Conservation (phyloP, 1,140 invertebrate genomes). For the Tetragonula clypearis region DNA sequence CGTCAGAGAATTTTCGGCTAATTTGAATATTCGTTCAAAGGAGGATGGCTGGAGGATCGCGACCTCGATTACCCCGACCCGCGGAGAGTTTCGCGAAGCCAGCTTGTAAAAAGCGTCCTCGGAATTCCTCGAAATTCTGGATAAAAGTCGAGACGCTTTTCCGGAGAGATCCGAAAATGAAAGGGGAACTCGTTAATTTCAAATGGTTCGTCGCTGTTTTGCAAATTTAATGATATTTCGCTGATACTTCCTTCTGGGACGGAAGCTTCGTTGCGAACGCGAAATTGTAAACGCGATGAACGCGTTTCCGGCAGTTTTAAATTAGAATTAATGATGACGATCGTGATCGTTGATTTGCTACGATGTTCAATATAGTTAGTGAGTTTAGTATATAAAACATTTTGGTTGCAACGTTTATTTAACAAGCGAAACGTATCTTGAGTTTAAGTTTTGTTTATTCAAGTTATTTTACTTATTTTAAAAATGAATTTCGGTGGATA, state of each 20-base stretch:
- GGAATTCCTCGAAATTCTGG: background rate
- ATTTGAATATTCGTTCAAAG: constrained; percentile 1
- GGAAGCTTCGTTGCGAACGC: background rate
- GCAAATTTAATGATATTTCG: background rate
- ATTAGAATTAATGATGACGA: too few relatives aligned
- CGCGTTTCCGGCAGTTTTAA: too few relatives aligned
- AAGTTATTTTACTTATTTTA: too few relatives aligned
- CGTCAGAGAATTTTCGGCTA: background rate
- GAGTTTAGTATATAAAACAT: too few relatives aligned
- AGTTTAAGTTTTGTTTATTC: too few relatives aligned
- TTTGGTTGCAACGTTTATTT: too few relatives aligned
- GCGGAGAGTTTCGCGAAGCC: background rate
- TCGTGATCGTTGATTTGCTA: too few relatives aligned
- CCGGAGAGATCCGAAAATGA: background rate
- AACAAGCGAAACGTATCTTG: too few relatives aligned
- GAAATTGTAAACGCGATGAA: background rate
- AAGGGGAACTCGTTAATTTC: background rate
- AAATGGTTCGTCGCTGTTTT: background rate
- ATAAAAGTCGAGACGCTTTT: background rate
- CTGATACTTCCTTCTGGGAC: background rate
- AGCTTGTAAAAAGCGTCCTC: background rate
- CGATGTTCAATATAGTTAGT: too few relatives aligned
- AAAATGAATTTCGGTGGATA: too few relatives aligned
- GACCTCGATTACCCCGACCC: background rate
- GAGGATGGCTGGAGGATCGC: background rate